These are phyloP conservation scores for Tragopan temminckii DNA, from an alignment of 2,797 vertebrate species.

Conservation along the genomic window DNA sequence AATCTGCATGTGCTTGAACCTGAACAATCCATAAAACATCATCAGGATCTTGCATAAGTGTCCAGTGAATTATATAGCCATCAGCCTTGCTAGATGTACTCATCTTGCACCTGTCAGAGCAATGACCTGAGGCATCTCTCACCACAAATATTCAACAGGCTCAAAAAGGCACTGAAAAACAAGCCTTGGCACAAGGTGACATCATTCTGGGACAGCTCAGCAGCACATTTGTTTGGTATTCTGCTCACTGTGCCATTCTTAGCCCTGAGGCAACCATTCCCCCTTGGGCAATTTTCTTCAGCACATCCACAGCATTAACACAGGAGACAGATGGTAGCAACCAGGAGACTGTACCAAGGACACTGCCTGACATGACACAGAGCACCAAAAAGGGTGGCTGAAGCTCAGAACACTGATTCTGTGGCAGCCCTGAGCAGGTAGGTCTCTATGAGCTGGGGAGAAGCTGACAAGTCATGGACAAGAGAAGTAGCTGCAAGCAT, in stretches of 20 bases:
- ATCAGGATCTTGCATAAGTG: neutral
- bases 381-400: neutral
- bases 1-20: slow-evolving; percentile 99
- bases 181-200: neutral
- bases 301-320: neutral
- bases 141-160: neutral
- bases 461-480: neutral
- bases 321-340: neutral
- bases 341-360: neutral
- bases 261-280: neutral
- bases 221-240: neutral
- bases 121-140: neutral
- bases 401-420: rapidly evolving
- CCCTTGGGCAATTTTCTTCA: neutral
- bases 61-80: neutral
- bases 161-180: neutral
- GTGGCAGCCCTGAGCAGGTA: neutral
- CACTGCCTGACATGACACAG: neutral
- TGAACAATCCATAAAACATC: slow-evolving; percentile 65
- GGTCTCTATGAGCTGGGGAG: neutral
- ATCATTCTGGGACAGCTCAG: neutral
- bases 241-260: neutral
- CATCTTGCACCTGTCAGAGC: neutral
- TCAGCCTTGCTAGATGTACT: neutral
- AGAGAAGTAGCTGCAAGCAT: neutral